A percentile compares a stretch with the other conserved stretches of the same genome.
Evolutionary conservation across 2,113 vertebrate genomes (phyloP).

Genomic region (Clarias macrocephalus): DNA sequence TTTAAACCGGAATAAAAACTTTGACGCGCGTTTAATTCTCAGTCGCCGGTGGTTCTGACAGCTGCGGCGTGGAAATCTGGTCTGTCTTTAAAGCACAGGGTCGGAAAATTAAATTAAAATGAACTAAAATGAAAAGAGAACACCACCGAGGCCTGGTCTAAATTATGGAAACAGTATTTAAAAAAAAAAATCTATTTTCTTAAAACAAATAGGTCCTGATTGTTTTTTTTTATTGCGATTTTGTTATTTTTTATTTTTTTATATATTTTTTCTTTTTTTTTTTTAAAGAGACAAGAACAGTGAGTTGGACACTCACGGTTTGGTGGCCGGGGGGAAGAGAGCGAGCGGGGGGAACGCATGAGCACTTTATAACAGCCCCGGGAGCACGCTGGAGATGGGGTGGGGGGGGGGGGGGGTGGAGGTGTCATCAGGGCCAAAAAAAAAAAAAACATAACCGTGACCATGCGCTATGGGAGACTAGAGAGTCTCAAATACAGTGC

Average conservation of each 20-base stretch:
- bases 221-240: constrained; percentile 67
- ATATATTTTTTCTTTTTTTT: constrained; percentile 60
- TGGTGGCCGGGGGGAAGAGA: constrained; percentile 75
- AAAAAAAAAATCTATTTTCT: background rate
- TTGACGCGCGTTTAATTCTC: constrained; percentile 40
- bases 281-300: constrained; percentile 73
- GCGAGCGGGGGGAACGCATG: constrained; percentile 69
- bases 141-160: background rate
- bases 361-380: constrained; percentile 74
- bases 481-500: constrained; percentile 58
- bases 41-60: constrained; percentile 16
- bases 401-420: background rate
- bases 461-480: constrained; percentile 64
- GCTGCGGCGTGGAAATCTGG: constrained; percentile 37
- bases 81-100: background rate
- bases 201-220: constrained; percentile 36
- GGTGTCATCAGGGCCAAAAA: constrained; percentile 33
- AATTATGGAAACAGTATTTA: background rate
- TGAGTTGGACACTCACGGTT: constrained; percentile 79
- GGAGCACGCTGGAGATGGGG: constrained; percentile 64
- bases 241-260: constrained; percentile 65
- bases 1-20: constrained; percentile 41
- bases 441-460: constrained; percentile 27
- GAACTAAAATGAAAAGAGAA: background rate
- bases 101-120: background rate